These are phyloP conservation scores for Ptyas mucosa DNA, from an alignment of 2,113 vertebrate species.

Conservation along the genomic window DNA sequence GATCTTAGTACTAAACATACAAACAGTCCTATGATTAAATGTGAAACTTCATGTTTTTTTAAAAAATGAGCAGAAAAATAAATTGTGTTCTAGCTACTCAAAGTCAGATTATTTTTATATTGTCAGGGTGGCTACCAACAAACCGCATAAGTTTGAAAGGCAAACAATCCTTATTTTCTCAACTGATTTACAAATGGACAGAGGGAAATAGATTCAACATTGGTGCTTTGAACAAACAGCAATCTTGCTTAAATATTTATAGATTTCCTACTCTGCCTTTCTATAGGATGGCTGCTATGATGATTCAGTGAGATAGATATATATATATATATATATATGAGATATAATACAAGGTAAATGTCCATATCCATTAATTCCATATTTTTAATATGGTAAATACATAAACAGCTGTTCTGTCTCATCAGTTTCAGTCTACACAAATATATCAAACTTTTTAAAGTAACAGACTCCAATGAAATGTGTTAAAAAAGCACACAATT, in stretches of 20 bases:
- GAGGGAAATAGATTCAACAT: background rate
- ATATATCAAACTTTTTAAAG: background rate
- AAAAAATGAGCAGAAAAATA: background rate
- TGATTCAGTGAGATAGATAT: background rate
- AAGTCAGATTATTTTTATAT: background rate
- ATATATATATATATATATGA: background rate
- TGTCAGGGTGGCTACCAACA: background rate
- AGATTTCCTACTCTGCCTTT: background rate
- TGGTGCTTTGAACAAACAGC: background rate
- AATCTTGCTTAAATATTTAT: background rate
- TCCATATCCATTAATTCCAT: background rate
- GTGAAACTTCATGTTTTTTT: background rate
- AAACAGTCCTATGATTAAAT: background rate
- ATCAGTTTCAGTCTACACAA: background rate
- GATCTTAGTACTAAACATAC: background rate
- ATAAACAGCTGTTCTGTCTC: background rate
- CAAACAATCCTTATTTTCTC: background rate
- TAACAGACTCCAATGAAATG: background rate
- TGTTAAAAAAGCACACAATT: background rate
- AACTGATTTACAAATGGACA: background rate
- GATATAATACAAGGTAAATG: background rate
- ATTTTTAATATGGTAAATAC: background rate
- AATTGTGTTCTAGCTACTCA: background rate
- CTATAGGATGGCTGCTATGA: background rate
- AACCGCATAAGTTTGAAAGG: background rate